These are phyloP conservation scores for Ennomos erosarius DNA, from an alignment of 2,888 invertebrate species.

Conservation along the genomic window DNA sequence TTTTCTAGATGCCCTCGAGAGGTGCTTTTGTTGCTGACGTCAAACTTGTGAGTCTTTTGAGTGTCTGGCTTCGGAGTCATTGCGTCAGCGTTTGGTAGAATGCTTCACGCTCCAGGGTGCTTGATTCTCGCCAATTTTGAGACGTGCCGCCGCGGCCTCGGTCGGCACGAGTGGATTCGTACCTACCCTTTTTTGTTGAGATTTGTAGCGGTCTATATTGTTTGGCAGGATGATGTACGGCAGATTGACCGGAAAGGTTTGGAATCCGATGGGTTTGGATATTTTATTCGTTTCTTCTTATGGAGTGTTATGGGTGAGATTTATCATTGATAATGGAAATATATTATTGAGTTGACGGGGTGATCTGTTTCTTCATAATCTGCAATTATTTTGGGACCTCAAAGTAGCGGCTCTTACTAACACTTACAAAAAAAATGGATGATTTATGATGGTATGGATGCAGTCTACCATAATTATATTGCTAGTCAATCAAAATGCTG, in stretches of 20 bases:
- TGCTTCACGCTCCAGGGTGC: conserved; percentile 47
- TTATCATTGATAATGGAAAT: conserved; percentile 16
- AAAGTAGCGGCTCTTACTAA: no score
- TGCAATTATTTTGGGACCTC: no score
- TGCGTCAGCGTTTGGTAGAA: conserved; percentile 68
- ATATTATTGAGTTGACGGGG: conserved; percentile 1
- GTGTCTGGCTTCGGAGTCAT: conserved; percentile 64
- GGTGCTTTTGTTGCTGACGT: conserved; percentile 60
- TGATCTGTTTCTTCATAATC: no score
- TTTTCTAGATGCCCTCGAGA: conserved; percentile 50
- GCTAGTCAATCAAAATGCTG: no score
- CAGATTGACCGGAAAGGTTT: conserved; percentile 19
- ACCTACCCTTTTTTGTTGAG: conserved; percentile 51
- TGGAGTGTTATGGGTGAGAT: conserved; percentile 24
- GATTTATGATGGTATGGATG: no score
- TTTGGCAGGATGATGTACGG: conserved; percentile 40
- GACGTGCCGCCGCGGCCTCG: conserved; percentile 51
- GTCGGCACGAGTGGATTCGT: conserved; percentile 42
- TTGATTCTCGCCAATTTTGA: conserved; percentile 57
- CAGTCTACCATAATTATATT: no score
- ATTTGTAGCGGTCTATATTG: conserved; percentile 36
- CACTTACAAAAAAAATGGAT: no score
- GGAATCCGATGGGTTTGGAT: conserved; percentile 30
- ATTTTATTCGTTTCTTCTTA: conserved; percentile 27
- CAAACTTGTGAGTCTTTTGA: conserved; percentile 61